A percentile compares a stretch with the other conserved stretches of the same genome.
Conservation (phyloP, 2,113 vertebrate genomes). For the Pteronura brasiliensis region DNA sequence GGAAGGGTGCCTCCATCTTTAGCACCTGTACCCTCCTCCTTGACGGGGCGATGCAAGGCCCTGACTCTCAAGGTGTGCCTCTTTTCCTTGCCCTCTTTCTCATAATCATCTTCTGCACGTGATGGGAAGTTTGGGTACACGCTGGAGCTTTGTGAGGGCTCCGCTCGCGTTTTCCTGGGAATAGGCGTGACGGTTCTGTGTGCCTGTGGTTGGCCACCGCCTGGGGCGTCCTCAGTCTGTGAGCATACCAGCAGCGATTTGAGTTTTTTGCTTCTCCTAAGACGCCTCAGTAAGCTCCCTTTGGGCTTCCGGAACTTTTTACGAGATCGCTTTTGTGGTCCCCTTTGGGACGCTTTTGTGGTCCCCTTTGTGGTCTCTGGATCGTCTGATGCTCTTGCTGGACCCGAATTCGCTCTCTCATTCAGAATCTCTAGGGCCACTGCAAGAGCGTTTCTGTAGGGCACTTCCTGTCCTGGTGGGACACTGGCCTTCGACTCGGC, state of each 20-base stretch:
- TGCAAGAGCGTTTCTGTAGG: neutral
- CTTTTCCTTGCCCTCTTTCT: neutral
- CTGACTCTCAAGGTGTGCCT: neutral
- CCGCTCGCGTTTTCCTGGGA: neutral
- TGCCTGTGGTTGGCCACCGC: neutral
- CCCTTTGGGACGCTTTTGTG: fast-evolving
- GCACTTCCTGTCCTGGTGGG: neutral
- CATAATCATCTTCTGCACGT: neutral
- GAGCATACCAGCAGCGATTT: neutral
- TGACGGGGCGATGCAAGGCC: neutral
- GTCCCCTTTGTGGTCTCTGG: neutral
- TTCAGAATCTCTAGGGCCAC: neutral
- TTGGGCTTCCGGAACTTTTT: neutral
- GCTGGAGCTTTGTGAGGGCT: neutral
- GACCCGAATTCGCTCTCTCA: neutral
- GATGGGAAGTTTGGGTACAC: neutral
- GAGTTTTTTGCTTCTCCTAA: neutral
- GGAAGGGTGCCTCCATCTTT: neutral
- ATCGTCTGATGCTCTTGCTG: neutral
- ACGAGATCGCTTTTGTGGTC: neutral
- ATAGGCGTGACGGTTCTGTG: fast-evolving
- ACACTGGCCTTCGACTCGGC: neutral
- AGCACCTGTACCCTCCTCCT: neutral
- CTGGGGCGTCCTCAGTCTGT: neutral
- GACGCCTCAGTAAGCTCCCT: neutral